phyloP scores from a whole-genome alignment of 2,113 vertebrate species.

The Psephotus haematonotus region DNA sequence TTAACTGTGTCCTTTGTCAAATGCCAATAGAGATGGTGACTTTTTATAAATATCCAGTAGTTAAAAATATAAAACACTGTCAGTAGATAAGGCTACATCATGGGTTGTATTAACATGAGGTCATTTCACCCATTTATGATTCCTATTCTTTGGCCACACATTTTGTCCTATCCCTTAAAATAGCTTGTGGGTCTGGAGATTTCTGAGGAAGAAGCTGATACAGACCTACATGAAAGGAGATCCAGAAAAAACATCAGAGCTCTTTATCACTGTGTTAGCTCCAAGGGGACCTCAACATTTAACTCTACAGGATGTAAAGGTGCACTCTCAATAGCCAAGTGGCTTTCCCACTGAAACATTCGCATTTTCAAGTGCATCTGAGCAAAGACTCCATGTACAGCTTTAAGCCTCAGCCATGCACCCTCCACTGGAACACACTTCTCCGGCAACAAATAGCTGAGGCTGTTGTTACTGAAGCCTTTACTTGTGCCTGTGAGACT shows the following conservation, averaged over 20 bases:
- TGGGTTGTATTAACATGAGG: not conserved
- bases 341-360: not conserved
- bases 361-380: not conserved
- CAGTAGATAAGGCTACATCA: slow-evolving; percentile 1
- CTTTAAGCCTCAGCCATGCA: not conserved
- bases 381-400: not conserved
- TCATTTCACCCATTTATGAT: slow-evolving; percentile 21
- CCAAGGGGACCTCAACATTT: not conserved
- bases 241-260: not conserved
- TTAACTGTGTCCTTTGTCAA: slow-evolving; percentile 67
- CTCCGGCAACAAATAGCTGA: not conserved
- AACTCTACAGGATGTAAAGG: not conserved
- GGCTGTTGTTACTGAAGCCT: slow-evolving; percentile 21
- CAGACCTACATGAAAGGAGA: not conserved
- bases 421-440: slow-evolving; percentile 8
- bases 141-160: not conserved
- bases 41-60: slow-evolving; percentile 59
- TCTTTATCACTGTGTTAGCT: not conserved
- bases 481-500: slow-evolving; percentile 7
- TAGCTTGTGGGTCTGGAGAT: not conserved
- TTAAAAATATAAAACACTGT: slow-evolving; percentile 43
- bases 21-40: slow-evolving; percentile 59
- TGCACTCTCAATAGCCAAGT: not conserved
- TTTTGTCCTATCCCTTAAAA: slow-evolving; percentile 12
- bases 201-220: not conserved